Conservation (phyloP, 2,888 invertebrate genomes). For the Tillus elongatus region DNA sequence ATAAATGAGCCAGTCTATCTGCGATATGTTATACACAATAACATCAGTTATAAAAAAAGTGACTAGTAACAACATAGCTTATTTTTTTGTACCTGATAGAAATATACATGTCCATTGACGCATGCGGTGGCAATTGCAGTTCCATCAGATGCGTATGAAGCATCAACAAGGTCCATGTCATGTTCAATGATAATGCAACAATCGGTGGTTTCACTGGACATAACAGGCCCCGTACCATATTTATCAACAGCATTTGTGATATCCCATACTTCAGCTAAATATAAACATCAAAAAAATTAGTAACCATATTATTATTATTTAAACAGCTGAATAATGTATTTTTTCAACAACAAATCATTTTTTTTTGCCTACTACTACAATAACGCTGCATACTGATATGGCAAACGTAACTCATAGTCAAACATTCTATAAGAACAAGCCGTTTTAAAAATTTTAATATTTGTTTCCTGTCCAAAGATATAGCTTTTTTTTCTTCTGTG, state of each 20-base stretch:
- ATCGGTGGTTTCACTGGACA: slow-evolving; percentile 38
- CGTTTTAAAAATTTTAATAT: no score
- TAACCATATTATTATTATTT: no score
- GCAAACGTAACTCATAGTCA: no score
- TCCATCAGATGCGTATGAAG: slow-evolving; percentile 89
- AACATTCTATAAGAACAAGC: no score
- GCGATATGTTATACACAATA: no score
- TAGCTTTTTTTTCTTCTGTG: no score
- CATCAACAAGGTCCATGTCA: slow-evolving; percentile 64
- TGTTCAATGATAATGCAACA: slow-evolving; percentile 52
- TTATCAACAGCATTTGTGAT: slow-evolving; percentile 41
- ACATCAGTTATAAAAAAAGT: no score
- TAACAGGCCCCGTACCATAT: slow-evolving; percentile 40
- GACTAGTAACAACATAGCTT: no score
- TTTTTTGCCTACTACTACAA: no score
- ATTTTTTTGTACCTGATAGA: slow-evolving; percentile 87
- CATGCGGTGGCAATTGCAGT: slow-evolving; percentile 88
- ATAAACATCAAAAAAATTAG: slow-evolving; percentile 9
- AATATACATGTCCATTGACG: slow-evolving; percentile 81
- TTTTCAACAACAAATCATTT: slow-evolving; percentile 8
- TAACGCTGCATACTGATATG: no score
- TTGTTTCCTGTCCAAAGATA: no score
- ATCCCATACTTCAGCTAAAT: slow-evolving; percentile 49
- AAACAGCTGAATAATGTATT: neutral
- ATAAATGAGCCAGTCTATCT: no score